Conservation (phyloP, 2,113 vertebrate species). For the Verasper variegatus region DNA sequence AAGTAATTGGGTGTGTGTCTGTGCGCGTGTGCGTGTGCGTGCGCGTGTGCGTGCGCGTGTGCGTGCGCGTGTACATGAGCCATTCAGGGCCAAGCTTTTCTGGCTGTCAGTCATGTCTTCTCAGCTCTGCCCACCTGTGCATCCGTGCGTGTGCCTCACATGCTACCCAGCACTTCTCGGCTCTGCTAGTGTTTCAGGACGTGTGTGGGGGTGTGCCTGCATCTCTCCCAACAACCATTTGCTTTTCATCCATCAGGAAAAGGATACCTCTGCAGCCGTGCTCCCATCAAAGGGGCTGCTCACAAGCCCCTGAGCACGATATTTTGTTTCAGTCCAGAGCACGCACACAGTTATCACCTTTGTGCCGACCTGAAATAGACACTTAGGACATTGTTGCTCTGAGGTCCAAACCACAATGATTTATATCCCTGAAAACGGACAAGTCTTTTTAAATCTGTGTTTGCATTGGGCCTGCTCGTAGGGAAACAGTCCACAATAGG, state of each 20-base stretch:
- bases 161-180: constrained; percentile 20
- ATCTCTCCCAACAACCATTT: constrained; percentile 52
- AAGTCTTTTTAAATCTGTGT: constrained; percentile 40
- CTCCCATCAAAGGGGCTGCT: constrained; percentile 62
- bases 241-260: constrained; percentile 77
- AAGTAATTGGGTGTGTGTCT: constrained; percentile 13
- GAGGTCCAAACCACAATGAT: constrained; percentile 57
- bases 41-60: too few species aligned
- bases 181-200: constrained; percentile 49
- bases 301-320: constrained; percentile 37
- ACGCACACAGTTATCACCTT: constrained; percentile 66
- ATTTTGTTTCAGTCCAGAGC: constrained; percentile 73
- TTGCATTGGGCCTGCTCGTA: constrained; percentile 40
- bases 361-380: constrained; percentile 71
- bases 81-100: constrained; percentile 27
- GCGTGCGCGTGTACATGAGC: constrained; percentile 5
- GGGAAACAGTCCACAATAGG: constrained; percentile 55
- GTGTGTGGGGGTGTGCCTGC: constrained; percentile 34
- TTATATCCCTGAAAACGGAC: constrained; percentile 44
- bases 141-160: not conserved
- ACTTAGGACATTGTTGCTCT: constrained; percentile 49
- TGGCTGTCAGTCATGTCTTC: constrained; percentile 20
- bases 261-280: constrained; percentile 61
- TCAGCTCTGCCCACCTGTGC: constrained; percentile 6
- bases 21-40: too few species aligned